phyloP scores from a whole-genome alignment of 1,140 invertebrate genomes.

The Papilio polyxenes region DNA sequence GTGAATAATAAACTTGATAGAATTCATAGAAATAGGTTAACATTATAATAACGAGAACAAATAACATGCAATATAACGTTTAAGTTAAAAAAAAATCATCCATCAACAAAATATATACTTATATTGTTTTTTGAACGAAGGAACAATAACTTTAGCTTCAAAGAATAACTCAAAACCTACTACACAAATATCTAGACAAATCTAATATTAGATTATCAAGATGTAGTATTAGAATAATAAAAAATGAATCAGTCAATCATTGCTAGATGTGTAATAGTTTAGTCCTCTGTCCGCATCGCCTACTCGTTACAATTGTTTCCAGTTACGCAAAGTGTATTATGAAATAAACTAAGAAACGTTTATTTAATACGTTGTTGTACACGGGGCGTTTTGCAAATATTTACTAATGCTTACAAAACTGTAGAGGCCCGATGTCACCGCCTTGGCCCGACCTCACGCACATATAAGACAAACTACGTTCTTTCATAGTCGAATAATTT shows the following conservation, averaged over 20 bases:
- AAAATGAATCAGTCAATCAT: constrained; percentile 36
- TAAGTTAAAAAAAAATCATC: too few species aligned
- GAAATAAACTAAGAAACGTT: constrained; percentile 69
- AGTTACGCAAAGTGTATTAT: constrained; percentile 72
- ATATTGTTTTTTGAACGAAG: too few species aligned
- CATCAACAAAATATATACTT: too few species aligned
- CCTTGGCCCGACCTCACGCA: constrained; percentile 54
- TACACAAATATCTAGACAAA: too few species aligned
- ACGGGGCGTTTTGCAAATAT: constrained; percentile 66
- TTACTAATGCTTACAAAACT: constrained; percentile 65
- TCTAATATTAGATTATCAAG: not conserved
- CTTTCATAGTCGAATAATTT: not conserved
- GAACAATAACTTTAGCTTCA: too few species aligned
- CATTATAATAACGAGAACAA: too few species aligned
- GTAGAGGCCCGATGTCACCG: constrained; percentile 52
- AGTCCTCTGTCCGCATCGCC: constrained; percentile 25
- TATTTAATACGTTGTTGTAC: constrained; percentile 55
- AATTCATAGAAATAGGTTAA: not conserved
- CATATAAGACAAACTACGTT: constrained; percentile 60
- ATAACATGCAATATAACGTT: too few species aligned
- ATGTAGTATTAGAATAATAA: not conserved
- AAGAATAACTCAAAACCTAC: too few species aligned
- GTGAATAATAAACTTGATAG: constrained; percentile 42
- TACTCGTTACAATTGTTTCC: constrained; percentile 65
- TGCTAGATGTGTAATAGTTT: constrained; percentile 17